Evolutionary conservation across 2,888 invertebrate genomes (phyloP).

Genomic region (Lasioglossum oenotherae): DNA sequence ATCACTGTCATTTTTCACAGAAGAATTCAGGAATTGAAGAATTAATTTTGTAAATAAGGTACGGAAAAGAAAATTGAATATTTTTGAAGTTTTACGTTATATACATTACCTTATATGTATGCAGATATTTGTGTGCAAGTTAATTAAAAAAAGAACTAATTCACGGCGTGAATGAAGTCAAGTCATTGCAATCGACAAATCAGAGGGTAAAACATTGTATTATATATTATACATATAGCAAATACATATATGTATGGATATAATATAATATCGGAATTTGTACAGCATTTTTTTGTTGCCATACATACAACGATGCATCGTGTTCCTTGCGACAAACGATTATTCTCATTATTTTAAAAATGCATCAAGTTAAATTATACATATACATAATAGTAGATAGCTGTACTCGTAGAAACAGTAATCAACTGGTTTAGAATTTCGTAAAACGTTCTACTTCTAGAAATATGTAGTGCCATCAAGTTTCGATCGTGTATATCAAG

Average conservation of each 20-base stretch:
- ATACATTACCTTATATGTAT: too few species aligned
- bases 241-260: background rate
- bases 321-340: background rate
- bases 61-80: too few species aligned
- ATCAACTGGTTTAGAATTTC: background rate
- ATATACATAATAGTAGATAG: background rate
- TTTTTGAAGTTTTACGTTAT: too few species aligned
- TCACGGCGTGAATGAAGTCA: too few species aligned
- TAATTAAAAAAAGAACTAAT: too few species aligned
- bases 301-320: background rate
- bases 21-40: too few species aligned
- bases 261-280: background rate
- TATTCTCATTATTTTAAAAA: background rate
- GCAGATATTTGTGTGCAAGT: too few species aligned
- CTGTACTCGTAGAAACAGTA: background rate
- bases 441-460: background rate
- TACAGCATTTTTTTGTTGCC: background rate
- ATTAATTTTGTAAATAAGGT: too few species aligned
- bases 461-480: background rate
- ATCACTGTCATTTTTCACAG: too few species aligned
- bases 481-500: background rate
- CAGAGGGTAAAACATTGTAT: too few species aligned
- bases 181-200: too few species aligned
- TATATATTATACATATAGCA: background rate
- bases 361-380: background rate